Conservation (phyloP, 2,888 invertebrate genomes). For the Acholoe squamosa region DNA sequence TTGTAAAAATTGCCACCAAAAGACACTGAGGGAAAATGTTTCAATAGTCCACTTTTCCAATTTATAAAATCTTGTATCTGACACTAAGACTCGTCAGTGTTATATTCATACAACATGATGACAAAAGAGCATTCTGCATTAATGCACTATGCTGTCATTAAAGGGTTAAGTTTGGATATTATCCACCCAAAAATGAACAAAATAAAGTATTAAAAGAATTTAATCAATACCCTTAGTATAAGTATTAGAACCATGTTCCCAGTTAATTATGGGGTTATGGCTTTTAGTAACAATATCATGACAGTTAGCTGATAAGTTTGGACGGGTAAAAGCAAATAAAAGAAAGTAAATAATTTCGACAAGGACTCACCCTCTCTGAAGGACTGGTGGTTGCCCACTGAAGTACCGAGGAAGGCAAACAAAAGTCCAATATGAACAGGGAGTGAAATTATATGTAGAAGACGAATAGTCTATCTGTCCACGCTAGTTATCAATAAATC, state of each 20-base stretch:
- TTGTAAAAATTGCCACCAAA: no score
- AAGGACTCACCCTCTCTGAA: constrained; percentile 47
- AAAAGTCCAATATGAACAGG: not conserved
- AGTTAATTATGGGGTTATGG: not conserved
- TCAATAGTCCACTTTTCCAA: no score
- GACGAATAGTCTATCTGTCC: no score
- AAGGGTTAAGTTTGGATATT: not conserved
- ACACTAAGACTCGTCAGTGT: no score
- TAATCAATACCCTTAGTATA: not conserved
- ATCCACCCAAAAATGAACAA: not conserved
- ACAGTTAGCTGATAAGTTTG: constrained; percentile 47
- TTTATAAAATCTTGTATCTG: no score
- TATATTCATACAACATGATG: no score
- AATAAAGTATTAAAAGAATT: not conserved
- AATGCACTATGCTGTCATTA: no score
- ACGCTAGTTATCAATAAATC: no score
- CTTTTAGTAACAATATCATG: not conserved
- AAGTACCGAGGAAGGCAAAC: constrained; percentile 14
- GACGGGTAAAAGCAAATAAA: not conserved
- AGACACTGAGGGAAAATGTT: no score
- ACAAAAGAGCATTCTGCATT: no score
- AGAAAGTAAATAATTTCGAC: not conserved
- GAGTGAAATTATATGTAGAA: not conserved
- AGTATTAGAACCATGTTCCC: not conserved
- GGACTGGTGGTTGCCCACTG: constrained; percentile 44